Conservation (phyloP, 2,113 vertebrate genomes). For the Stomatorhinus ivindoensis region DNA sequence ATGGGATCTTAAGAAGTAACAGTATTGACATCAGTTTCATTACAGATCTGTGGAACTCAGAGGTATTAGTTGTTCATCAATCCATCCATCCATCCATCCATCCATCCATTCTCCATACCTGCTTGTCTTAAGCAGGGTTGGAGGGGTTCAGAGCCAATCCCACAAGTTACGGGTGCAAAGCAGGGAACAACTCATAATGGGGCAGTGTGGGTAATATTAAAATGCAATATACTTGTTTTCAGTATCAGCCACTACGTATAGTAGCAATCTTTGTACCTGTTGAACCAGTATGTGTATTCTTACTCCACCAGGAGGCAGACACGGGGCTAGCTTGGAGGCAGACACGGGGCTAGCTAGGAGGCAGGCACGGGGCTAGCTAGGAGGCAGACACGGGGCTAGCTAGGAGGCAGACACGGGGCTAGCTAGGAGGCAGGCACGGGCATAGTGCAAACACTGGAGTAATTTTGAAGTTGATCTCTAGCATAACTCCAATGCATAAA, state of each 20-base stretch:
- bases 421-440: background rate
- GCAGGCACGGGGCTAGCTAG: background rate
- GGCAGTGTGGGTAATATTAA: background rate
- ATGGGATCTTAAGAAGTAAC: background rate
- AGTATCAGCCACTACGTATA: background rate
- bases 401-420: background rate
- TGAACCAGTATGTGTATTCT: background rate
- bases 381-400: background rate
- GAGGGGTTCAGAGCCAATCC: background rate
- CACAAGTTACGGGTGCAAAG: background rate
- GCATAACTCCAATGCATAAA: background rate
- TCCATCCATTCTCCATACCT: background rate
- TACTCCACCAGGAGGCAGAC: background rate
- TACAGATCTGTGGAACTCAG: background rate
- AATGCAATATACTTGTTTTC: background rate
- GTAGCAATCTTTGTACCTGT: background rate
- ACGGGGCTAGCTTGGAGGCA: background rate
- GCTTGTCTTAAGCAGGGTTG: background rate
- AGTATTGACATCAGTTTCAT: background rate
- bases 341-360: background rate
- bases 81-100: background rate
- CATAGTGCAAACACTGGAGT: background rate
- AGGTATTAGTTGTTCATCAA: background rate
- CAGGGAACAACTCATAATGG: background rate
- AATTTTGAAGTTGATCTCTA: background rate